phyloP scores from a whole-genome alignment of 1,140 invertebrate species.

The Pseudobourletiella spinata region DNA sequence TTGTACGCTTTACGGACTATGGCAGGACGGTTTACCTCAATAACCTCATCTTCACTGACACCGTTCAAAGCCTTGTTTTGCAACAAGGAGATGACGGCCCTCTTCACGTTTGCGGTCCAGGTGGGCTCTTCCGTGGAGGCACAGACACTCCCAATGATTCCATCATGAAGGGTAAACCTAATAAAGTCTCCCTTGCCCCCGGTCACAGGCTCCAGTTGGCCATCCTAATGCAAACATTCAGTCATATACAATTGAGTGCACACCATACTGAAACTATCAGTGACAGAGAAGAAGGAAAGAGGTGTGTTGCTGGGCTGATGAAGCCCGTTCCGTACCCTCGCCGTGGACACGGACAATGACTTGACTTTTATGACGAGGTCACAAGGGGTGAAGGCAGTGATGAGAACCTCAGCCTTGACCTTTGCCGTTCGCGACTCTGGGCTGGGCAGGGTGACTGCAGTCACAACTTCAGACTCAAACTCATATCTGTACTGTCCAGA shows the following conservation, averaged over 20 bases:
- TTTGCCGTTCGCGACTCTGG: conserved; percentile 48
- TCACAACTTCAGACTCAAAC: conserved; percentile 52
- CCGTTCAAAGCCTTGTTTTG: conserved; percentile 48
- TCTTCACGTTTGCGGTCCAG: conserved; percentile 67
- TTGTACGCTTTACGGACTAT: too few species aligned
- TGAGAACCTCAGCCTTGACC: conserved; percentile 50
- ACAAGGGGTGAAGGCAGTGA: conserved; percentile 53
- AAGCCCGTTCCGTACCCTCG: too few species aligned
- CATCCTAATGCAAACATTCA: too few species aligned
- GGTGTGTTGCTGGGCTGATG: too few species aligned
- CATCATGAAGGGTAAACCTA: conserved; percentile 60
- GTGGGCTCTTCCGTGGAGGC: conserved; percentile 49
- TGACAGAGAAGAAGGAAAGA: neutral
- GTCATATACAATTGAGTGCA: neutral
- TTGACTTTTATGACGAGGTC: conserved; percentile 52
- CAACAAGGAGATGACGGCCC: conserved; percentile 74
- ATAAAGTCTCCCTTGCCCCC: conserved; percentile 46
- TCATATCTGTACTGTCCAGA: conserved; percentile 49
- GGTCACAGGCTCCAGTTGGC: conserved; percentile 17
- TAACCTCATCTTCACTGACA: neutral
- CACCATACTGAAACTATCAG: neutral
- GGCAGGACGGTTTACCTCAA: too few species aligned
- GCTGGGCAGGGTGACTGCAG: conserved; percentile 49
- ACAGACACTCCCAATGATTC: conserved; percentile 60
- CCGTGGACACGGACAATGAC: conserved; percentile 47